phyloP scores from a whole-genome alignment of 2,888 invertebrate genomes.

The Epirrhoe tristata region DNA sequence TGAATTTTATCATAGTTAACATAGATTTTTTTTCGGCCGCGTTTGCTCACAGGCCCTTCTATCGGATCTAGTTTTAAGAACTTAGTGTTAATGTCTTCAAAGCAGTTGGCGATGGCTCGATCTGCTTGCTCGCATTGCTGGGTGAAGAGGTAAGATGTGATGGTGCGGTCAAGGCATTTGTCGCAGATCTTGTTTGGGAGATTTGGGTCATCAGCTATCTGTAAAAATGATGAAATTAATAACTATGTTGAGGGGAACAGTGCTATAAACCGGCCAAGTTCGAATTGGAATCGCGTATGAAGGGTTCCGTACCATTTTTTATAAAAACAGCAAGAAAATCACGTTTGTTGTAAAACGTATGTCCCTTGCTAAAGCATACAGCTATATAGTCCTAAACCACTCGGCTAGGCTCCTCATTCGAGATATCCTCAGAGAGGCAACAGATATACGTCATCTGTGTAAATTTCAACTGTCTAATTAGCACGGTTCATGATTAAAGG shows the following conservation, averaged over 20 bases:
- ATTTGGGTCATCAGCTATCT: slow-evolving; percentile 64
- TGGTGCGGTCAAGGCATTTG: slow-evolving; percentile 64
- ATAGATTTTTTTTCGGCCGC: slow-evolving; percentile 69
- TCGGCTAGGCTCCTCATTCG: no score
- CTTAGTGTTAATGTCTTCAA: slow-evolving; percentile 73
- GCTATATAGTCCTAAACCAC: no score
- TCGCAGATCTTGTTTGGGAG: slow-evolving; percentile 73
- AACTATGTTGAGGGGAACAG: neutral
- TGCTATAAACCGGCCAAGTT: no score
- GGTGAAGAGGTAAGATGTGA: slow-evolving; percentile 69
- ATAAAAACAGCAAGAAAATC: no score
- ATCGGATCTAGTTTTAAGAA: slow-evolving; percentile 71
- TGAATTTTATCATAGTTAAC: slow-evolving; percentile 66
- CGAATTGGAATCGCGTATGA: no score
- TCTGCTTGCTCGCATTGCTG: slow-evolving; percentile 75
- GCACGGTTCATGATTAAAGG: no score
- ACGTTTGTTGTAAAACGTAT: no score
- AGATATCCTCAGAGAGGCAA: no score
- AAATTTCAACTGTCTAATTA: no score
- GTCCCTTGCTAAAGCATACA: no score
- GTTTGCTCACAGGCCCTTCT: slow-evolving; percentile 55
- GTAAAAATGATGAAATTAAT: neutral
- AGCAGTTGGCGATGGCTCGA: slow-evolving; percentile 70
- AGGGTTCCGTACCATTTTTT: no score
- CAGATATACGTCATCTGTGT: no score